phyloP scores from a whole-genome alignment of 2,888 invertebrate genomes.

The Erebia ligea region DNA sequence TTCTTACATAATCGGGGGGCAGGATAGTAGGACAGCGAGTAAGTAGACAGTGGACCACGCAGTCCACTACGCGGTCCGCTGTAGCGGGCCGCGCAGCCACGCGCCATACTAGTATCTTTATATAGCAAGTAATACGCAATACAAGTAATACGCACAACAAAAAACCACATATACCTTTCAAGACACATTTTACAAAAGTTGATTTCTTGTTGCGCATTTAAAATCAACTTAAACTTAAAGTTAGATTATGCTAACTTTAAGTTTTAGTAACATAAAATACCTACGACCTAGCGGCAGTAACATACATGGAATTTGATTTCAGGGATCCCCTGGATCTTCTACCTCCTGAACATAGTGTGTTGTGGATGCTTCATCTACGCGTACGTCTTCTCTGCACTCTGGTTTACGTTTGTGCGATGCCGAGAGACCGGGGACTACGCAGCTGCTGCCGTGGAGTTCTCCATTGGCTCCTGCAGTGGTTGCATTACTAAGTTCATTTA shows the following conservation, averaged over 20 bases:
- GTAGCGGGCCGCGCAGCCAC: too few relatives aligned
- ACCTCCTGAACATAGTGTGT: constrained; percentile 20
- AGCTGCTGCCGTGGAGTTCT: constrained; percentile 50
- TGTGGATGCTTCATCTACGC: constrained; percentile 41
- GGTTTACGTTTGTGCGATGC: constrained; percentile 36
- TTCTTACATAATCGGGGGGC: too few relatives aligned
- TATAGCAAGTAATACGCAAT: too few relatives aligned
- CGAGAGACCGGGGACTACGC: constrained; percentile 49
- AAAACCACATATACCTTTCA: neutral
- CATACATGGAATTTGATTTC: neutral
- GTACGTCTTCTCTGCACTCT: constrained; percentile 15
- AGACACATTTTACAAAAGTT: too few relatives aligned
- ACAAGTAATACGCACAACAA: neutral
- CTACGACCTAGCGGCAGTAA: neutral
- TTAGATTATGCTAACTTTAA: too few relatives aligned
- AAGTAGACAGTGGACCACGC: too few relatives aligned
- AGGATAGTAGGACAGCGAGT: too few relatives aligned
- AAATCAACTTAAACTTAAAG: too few relatives aligned
- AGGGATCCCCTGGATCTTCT: constrained; percentile 25
- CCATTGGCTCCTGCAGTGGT: constrained; percentile 52
- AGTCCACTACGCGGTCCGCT: too few relatives aligned
- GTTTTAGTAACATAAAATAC: too few relatives aligned
- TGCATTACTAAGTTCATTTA: constrained; percentile 52
- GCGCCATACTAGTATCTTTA: too few relatives aligned
- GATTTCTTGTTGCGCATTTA: too few relatives aligned